A percentile compares a stretch with the other conserved stretches of the same genome.
These are phyloP conservation scores for Sminthurinus aureus DNA, from an alignment of 2,888 invertebrate genomes.

Conservation along the genomic window DNA sequence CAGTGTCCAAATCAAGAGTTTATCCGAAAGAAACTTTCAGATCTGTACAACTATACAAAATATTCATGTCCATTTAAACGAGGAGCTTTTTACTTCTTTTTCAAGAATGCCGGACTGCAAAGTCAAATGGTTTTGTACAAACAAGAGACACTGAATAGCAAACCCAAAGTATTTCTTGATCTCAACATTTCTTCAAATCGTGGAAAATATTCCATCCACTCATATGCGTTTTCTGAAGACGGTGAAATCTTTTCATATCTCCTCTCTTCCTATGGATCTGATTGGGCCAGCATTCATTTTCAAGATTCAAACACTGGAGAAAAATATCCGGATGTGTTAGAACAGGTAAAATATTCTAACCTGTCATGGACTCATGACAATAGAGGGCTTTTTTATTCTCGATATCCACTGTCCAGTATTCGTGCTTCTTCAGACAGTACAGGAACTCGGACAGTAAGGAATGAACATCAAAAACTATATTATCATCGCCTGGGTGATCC, in stretches of 20 bases:
- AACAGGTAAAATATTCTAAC: constrained; percentile 89
- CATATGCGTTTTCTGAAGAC: constrained; percentile 85
- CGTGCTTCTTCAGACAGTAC: constrained; percentile 74
- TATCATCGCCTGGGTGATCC: constrained; percentile 88
- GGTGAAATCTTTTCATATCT: constrained; percentile 92
- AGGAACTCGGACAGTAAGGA: constrained; percentile 87
- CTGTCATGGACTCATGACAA: constrained; percentile 95
- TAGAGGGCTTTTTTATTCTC: constrained; percentile 91
- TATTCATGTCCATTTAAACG: constrained; percentile 44
- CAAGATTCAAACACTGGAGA: constrained; percentile 78
- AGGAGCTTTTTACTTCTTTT: constrained; percentile 47
- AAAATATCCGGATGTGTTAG: constrained; percentile 85
- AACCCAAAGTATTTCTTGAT: constrained; percentile 87
- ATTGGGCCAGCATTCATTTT: constrained; percentile 92
- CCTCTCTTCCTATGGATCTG: constrained; percentile 90
- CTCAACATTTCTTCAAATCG: constrained; percentile 91
- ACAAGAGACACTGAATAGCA: constrained; percentile 78
- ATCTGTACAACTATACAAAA: constrained; percentile 49
- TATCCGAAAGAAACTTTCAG: constrained; percentile 45
- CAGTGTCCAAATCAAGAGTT: constrained; percentile 45
- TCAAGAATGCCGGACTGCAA: constrained; percentile 61
- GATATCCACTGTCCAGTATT: constrained; percentile 72
- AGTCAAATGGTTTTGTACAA: constrained; percentile 72
- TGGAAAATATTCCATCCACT: constrained; percentile 82
- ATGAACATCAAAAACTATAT: constrained; percentile 89